A percentile compares a stretch with the other conserved stretches of the same genome.
These are phyloP conservation scores for Epinephelus awoara DNA, from an alignment of 2,797 vertebrate species.

Conservation along the genomic window DNA sequence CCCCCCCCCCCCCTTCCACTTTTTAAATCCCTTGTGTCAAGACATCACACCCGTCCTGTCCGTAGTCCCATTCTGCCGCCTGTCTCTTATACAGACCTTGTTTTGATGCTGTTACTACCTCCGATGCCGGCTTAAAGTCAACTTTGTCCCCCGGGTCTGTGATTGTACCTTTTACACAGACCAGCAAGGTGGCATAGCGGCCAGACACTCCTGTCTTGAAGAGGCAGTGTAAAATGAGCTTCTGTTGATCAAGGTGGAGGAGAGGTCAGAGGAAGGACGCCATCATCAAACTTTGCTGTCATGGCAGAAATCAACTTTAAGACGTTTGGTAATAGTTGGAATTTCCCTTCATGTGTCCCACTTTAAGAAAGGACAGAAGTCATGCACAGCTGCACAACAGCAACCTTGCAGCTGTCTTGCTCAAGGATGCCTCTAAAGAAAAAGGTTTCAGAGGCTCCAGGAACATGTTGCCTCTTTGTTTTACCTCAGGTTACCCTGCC, in stretches of 20 bases:
- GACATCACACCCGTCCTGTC: too few relatives aligned
- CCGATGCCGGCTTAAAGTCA: too few relatives aligned
- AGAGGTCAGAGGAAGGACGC: not conserved
- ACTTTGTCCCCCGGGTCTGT: too few relatives aligned
- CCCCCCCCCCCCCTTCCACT: too few relatives aligned
- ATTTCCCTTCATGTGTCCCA: conserved; percentile 25
- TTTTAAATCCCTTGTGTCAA: too few relatives aligned
- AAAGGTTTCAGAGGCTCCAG: not conserved
- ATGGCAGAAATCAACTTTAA: not conserved
- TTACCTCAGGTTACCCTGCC: conserved; percentile 11
- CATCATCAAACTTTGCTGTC: not conserved
- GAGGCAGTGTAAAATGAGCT: too few relatives aligned
- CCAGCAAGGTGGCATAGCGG: too few relatives aligned
- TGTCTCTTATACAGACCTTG: too few relatives aligned
- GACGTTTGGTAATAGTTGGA: not conserved
- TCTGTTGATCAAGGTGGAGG: conserved; percentile 3
- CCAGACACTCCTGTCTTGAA: too few relatives aligned
- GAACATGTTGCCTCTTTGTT: not conserved
- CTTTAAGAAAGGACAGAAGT: conserved; percentile 19
- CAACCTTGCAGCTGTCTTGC: conserved; percentile 34
- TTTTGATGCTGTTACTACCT: too few relatives aligned
- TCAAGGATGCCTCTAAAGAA: conserved; percentile 40
- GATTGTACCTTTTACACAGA: too few relatives aligned
- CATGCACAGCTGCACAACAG: not conserved
- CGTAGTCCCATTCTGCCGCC: too few relatives aligned